A percentile compares a stretch with the other conserved stretches of the same genome.
Evolutionary conservation across 2,888 invertebrate species (phyloP).

Genomic region (Isotomurus palustris): DNA sequence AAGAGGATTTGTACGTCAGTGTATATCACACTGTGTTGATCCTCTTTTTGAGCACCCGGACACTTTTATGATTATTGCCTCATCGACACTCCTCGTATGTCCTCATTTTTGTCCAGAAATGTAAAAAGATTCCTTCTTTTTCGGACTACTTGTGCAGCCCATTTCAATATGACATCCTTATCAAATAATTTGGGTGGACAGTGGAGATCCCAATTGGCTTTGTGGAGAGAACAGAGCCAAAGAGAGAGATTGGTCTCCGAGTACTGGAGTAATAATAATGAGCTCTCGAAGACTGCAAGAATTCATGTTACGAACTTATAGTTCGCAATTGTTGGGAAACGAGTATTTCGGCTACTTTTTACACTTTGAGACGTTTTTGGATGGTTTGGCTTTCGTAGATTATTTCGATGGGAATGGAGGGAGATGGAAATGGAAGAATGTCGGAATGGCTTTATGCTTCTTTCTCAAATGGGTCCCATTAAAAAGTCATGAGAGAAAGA

Average conservation of each 20-base stretch:
- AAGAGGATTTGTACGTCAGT: too few species aligned
- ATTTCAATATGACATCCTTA: constrained; percentile 23
- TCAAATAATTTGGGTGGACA: constrained; percentile 31
- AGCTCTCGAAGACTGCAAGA: not conserved
- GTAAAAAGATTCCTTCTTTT: too few species aligned
- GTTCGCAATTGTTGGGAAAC: not conserved
- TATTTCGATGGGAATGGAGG: not conserved
- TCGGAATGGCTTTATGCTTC: not conserved
- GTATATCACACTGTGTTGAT: too few species aligned
- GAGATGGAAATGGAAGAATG: not conserved
- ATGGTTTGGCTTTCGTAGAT: not conserved
- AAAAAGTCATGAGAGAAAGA: constrained; percentile 30
- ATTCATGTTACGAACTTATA: too few species aligned
- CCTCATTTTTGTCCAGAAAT: too few species aligned
- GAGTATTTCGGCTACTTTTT: not conserved
- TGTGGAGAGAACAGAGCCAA: too few species aligned
- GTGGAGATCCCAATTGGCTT: not conserved
- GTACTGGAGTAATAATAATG: not conserved
- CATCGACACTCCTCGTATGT: too few species aligned
- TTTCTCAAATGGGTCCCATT: constrained; percentile 20
- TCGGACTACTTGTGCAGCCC: too few species aligned
- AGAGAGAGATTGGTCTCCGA: too few species aligned
- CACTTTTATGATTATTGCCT: too few species aligned
- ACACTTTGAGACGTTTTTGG: not conserved
- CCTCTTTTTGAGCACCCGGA: too few species aligned